phyloP scores from a whole-genome alignment of 1,140 invertebrate genomes.

The Teleogryllus occipitalis region DNA sequence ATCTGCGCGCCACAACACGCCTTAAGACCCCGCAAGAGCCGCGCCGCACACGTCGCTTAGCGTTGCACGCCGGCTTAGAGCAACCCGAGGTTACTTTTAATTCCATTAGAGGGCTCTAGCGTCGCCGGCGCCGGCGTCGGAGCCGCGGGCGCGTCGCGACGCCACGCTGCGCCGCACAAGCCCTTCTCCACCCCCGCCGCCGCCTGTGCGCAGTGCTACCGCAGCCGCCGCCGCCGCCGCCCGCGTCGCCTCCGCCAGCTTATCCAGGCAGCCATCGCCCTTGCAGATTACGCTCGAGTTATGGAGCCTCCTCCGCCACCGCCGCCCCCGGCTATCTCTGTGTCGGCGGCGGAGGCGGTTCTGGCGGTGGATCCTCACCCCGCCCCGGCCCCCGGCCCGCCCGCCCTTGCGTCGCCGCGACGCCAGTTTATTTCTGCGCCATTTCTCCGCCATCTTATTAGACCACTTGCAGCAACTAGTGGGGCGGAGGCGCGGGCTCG shows the following conservation, averaged over 20 bases:
- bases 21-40: background rate
- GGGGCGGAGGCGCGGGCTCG: background rate
- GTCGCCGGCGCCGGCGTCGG: too few relatives aligned
- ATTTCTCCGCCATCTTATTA: constrained; percentile 1
- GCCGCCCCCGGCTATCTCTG: background rate
- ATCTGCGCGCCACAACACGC: background rate
- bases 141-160: too few relatives aligned
- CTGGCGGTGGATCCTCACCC: background rate
- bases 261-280: constrained; percentile 2
- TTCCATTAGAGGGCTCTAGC: background rate
- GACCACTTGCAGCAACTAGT: background rate
- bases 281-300: background rate
- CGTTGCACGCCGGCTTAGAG: background rate
- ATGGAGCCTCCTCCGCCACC: background rate
- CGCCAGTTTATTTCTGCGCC: background rate
- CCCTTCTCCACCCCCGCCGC: too few relatives aligned
- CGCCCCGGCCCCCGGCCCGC: too few relatives aligned
- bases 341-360: background rate
- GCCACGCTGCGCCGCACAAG: too few relatives aligned
- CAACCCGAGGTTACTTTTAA: background rate
- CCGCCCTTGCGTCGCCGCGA: too few relatives aligned
- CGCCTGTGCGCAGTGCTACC: background rate
- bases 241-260: background rate
- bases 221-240: too few relatives aligned
- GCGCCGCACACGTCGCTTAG: background rate